Evolutionary conservation across 2,797 vertebrate species (phyloP).

Genomic region (Pristis pectinata): DNA sequence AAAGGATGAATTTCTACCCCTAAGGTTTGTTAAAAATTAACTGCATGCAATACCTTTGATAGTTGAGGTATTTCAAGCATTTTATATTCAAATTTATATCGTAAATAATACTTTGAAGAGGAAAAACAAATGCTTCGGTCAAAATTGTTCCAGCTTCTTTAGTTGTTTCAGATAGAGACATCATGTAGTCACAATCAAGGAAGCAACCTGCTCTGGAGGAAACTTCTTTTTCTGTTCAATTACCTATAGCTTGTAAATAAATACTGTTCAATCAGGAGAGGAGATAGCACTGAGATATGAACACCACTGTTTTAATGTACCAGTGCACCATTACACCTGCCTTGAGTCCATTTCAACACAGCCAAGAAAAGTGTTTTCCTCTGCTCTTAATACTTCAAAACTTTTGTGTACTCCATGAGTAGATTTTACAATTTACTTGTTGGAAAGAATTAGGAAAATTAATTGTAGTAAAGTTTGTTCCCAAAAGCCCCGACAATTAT

Average conservation of each 20-base stretch:
- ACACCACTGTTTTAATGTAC: background rate
- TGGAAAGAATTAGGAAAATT: background rate
- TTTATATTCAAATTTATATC: background rate
- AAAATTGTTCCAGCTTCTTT: background rate
- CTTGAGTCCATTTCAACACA: background rate
- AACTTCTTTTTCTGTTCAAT: background rate
- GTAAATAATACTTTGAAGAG: background rate
- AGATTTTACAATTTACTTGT: background rate
- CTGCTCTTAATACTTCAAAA: background rate
- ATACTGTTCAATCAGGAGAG: background rate
- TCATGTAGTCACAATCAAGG: background rate
- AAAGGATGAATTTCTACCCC: no score
- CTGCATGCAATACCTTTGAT: background rate
- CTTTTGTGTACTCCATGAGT: background rate
- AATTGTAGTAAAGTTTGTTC: background rate
- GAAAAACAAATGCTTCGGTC: background rate
- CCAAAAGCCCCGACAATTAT: no score
- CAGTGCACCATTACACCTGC: background rate
- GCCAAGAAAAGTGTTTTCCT: conserved; percentile 14
- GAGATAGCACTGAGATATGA: background rate
- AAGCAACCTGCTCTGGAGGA: background rate
- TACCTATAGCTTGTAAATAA: background rate
- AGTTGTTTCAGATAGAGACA: background rate
- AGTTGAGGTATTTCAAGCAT: background rate
- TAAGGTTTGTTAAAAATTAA: background rate